Evolutionary conservation across 2,888 invertebrate genomes (phyloP).

Genomic region (Drosophila acutilabella): DNA sequence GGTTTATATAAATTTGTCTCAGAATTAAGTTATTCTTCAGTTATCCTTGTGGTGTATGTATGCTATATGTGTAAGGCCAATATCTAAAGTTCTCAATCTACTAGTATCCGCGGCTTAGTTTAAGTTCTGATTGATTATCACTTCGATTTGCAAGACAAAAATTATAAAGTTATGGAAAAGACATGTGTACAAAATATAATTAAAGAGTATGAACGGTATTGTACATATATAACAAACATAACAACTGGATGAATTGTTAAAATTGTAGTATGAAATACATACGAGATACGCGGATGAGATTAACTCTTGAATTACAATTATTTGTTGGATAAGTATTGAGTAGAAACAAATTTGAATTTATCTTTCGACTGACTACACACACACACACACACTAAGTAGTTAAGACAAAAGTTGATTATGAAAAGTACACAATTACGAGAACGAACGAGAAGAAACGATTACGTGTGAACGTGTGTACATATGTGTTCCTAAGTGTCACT

Average conservation of each 20-base stretch:
- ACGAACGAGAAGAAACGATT: conserved; percentile 70
- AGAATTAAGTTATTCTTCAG: not conserved
- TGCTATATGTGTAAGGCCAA: not conserved
- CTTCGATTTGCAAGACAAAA: not conserved
- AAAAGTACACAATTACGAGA: conserved; percentile 75
- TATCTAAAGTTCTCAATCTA: not conserved
- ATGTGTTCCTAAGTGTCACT: conserved; percentile 14
- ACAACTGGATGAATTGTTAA: conserved; percentile 18
- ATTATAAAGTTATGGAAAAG: not conserved
- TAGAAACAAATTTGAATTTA: conserved; percentile 40
- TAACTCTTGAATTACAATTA: conserved; percentile 46
- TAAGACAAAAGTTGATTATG: conserved; percentile 69
- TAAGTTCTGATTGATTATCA: not conserved
- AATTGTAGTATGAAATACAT: conserved; percentile 56
- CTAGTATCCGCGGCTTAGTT: not conserved
- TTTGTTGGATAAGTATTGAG: conserved; percentile 31
- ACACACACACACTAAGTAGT: conserved; percentile 66
- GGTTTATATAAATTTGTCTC: not conserved
- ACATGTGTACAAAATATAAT: conserved; percentile 51
- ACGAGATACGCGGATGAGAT: conserved; percentile 45
- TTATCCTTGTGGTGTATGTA: not conserved
- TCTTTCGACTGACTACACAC: conserved; percentile 63
- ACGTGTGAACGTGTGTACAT: conserved; percentile 35
- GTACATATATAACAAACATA: conserved; percentile 28
- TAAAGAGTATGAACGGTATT: conserved; percentile 14